A percentile compares a stretch with the other conserved stretches of the same genome.
phyloP scores from a whole-genome alignment of 2,797 vertebrate species.

The Eupleurogrammus muticus region DNA sequence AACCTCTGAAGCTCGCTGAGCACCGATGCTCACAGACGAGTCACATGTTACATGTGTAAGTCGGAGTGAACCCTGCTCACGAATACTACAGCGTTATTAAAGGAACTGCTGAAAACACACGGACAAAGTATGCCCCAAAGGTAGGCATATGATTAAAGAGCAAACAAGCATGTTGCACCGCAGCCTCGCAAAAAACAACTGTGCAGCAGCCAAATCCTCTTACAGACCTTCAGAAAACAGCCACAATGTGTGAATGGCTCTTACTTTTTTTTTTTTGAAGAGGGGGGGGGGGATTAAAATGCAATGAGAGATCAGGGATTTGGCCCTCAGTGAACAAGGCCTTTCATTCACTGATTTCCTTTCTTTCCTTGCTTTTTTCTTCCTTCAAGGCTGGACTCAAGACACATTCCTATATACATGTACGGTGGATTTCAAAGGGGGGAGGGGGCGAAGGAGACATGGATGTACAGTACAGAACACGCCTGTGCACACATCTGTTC shows the following conservation, averaged over 20 bases:
- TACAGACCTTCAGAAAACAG: constrained; percentile 50
- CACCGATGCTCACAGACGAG: too few relatives aligned
- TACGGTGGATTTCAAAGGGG: background rate
- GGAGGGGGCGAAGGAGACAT: background rate
- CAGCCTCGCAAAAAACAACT: constrained; percentile 33
- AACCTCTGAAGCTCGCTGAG: background rate
- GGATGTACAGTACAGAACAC: background rate
- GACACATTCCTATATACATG: constrained; percentile 11
- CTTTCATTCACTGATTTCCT: constrained; percentile 56
- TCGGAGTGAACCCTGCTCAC: background rate
- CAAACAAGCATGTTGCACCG: constrained; percentile 26
- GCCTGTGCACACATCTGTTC: constrained; percentile 13
- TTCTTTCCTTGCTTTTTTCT: constrained; percentile 24
- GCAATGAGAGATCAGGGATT: constrained; percentile 55
- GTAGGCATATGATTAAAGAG: constrained; percentile 12
- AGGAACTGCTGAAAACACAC: background rate
- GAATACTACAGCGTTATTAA: background rate
- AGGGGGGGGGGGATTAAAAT: constrained; percentile 54
- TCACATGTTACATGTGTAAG: background rate
- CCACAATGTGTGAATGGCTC: constrained; percentile 53
- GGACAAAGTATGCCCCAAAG: background rate
- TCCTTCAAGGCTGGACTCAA: background rate
- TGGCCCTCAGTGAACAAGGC: constrained; percentile 56
- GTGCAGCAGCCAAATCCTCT: constrained; percentile 62
- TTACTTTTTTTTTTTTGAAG: background rate